These are phyloP conservation scores for Podabrus alpinus DNA, from an alignment of 2,888 invertebrate species.

Conservation along the genomic window DNA sequence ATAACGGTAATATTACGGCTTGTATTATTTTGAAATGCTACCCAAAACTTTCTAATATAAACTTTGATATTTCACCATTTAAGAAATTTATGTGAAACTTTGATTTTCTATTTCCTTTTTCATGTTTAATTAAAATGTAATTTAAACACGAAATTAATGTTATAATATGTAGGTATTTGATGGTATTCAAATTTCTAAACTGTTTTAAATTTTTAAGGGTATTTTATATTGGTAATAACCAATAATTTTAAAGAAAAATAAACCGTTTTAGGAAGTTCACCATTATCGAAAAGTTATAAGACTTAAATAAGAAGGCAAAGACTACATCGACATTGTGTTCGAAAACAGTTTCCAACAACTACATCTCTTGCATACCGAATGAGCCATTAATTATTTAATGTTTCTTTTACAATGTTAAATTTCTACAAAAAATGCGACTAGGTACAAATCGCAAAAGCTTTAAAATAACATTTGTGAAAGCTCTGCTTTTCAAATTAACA, in stretches of 20 bases:
- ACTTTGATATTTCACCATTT: conserved; percentile 10
- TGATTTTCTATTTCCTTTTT: neutral
- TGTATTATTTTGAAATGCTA: conserved; percentile 8
- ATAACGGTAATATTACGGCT: conserved; percentile 28
- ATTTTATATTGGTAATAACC: neutral
- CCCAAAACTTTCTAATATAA: conserved; percentile 18
- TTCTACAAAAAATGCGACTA: neutral
- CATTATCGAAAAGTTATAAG: conserved; percentile 4
- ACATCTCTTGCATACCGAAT: conserved; percentile 14
- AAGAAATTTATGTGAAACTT: neutral
- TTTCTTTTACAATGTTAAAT: neutral
- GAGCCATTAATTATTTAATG: conserved; percentile 11
- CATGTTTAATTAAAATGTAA: neutral
- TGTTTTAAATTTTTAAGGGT: neutral
- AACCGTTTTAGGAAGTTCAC: neutral
- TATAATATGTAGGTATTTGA: no score
- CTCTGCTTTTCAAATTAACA: neutral
- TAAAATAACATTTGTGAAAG: neutral
- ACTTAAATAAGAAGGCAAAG: conserved; percentile 6
- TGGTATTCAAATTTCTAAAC: neutral
- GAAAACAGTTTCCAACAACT: neutral
- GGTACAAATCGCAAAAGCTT: neutral
- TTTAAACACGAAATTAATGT: neutral
- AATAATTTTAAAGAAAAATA: neutral
- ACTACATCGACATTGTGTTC: conserved; percentile 10